Evolutionary conservation across 2,888 invertebrate genomes (phyloP).

Genomic region (Pseudanteris insignis): DNA sequence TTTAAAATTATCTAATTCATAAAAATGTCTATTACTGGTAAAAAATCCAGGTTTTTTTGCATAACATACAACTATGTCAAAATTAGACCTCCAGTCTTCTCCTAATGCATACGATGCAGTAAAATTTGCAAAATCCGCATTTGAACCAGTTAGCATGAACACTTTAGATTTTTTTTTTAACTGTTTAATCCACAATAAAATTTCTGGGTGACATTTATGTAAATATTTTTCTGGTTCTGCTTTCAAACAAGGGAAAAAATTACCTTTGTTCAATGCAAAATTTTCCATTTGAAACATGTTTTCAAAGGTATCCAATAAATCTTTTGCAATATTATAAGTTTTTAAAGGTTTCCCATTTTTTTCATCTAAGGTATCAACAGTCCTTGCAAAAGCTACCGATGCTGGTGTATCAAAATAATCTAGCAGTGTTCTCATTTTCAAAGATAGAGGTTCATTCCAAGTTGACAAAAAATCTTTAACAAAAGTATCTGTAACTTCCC

Average conservation of each 20-base stretch:
- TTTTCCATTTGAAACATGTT: slow-evolving; percentile 72
- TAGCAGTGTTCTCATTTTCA: slow-evolving; percentile 72
- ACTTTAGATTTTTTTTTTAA: slow-evolving; percentile 70
- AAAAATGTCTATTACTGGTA: slow-evolving; percentile 69
- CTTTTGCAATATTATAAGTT: slow-evolving; percentile 73
- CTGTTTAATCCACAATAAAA: slow-evolving; percentile 71
- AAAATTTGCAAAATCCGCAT: slow-evolving; percentile 75
- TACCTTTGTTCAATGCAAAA: slow-evolving; percentile 70
- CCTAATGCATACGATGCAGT: slow-evolving; percentile 74
- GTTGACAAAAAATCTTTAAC: slow-evolving; percentile 69
- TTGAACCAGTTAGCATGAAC: slow-evolving; percentile 78
- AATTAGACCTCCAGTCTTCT: slow-evolving; percentile 72
- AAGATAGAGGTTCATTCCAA: slow-evolving; percentile 73
- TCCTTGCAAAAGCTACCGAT: slow-evolving; percentile 73
- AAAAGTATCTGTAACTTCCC: slow-evolving; percentile 70
- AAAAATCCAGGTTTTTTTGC: slow-evolving; percentile 83
- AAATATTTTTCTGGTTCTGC: slow-evolving; percentile 69
- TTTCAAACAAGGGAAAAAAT: slow-evolving; percentile 73
- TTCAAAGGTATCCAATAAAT: slow-evolving; percentile 72
- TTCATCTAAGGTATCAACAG: slow-evolving; percentile 73
- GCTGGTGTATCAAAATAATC: slow-evolving; percentile 80
- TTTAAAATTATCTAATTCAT: slow-evolving; percentile 64
- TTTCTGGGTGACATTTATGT: slow-evolving; percentile 68
- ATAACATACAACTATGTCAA: slow-evolving; percentile 74
- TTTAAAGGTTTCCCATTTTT: slow-evolving; percentile 56